phyloP scores from a whole-genome alignment of 2,888 invertebrate species.

The Eupithecia dodoneata region DNA sequence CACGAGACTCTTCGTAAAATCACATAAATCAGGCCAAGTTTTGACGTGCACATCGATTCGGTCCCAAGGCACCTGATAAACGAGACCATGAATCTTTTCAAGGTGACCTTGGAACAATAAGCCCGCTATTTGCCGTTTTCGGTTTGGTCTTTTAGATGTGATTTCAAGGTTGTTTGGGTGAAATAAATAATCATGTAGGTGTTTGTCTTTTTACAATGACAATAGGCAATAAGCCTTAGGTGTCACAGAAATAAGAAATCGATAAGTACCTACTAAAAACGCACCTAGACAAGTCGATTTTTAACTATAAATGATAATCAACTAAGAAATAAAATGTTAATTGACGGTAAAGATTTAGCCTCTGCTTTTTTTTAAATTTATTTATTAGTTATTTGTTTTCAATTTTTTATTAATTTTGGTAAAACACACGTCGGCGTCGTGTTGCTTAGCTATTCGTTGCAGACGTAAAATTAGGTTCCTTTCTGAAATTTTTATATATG shows the following conservation, averaged over 20 bases:
- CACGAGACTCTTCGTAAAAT: constrained; percentile 19
- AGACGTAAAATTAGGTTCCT: no score
- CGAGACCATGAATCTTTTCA: constrained; percentile 10
- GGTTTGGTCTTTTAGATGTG: neutral
- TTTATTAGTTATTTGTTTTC: neutral
- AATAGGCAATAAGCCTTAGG: neutral
- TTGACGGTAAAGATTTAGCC: neutral
- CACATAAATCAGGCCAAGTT: constrained; percentile 30
- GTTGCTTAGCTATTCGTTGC: neutral
- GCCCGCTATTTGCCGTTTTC: neutral
- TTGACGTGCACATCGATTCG: constrained; percentile 26
- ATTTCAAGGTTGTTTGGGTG: constrained; percentile 1
- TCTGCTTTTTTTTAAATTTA: no score
- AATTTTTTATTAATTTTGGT: neutral
- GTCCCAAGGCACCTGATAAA: constrained; percentile 24
- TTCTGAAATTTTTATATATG: no score
- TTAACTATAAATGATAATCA: no score
- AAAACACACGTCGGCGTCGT: neutral
- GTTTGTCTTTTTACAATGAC: neutral
- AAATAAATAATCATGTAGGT: neutral
- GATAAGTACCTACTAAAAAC: neutral
- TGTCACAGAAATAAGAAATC: neutral
- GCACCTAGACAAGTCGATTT: neutral
- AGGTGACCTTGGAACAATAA: constrained; percentile 19
- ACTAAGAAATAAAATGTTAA: no score